phyloP scores from a whole-genome alignment of 2,888 invertebrate genomes.

The Sabatieria punctata region DNA sequence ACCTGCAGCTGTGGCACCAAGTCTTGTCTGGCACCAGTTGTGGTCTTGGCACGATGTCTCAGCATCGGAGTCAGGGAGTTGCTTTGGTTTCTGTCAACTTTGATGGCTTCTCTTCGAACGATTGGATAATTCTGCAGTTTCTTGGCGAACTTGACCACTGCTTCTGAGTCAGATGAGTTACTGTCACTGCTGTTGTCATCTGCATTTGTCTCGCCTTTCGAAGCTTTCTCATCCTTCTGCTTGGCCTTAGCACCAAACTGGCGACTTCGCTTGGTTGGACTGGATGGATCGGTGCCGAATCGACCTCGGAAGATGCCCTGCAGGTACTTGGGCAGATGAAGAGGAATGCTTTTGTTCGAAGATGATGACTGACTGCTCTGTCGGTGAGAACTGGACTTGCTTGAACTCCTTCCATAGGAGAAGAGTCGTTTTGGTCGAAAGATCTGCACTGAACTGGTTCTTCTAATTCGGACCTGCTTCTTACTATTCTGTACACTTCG shows the following conservation, averaged over 20 bases:
- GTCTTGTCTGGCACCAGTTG: too few species aligned
- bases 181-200: conserved; percentile 26
- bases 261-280: too few species aligned
- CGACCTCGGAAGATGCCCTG: conserved; percentile 27
- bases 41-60: too few species aligned
- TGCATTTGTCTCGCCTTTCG: conserved; percentile 7
- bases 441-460: conserved; percentile 27
- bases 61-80: too few species aligned
- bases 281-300: not conserved
- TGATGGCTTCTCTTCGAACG: conserved; percentile 18
- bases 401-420: too few species aligned
- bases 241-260: too few species aligned
- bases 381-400: too few species aligned
- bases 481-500: too few species aligned
- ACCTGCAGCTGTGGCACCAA: conserved; percentile 27
- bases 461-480: too few species aligned
- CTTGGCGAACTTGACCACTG: conserved; percentile 27
- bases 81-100: too few species aligned
- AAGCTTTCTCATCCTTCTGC: not conserved
- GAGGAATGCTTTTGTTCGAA: conserved; percentile 21
- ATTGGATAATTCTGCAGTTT: conserved; percentile 28
- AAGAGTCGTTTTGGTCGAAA: conserved; percentile 26
- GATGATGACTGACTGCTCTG: too few species aligned
- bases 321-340: conserved; percentile 28
- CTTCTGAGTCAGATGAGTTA: conserved; percentile 25